Evolutionary conservation across 2,113 vertebrate genomes (phyloP).

Genomic region (Pachypanchax playfairii): DNA sequence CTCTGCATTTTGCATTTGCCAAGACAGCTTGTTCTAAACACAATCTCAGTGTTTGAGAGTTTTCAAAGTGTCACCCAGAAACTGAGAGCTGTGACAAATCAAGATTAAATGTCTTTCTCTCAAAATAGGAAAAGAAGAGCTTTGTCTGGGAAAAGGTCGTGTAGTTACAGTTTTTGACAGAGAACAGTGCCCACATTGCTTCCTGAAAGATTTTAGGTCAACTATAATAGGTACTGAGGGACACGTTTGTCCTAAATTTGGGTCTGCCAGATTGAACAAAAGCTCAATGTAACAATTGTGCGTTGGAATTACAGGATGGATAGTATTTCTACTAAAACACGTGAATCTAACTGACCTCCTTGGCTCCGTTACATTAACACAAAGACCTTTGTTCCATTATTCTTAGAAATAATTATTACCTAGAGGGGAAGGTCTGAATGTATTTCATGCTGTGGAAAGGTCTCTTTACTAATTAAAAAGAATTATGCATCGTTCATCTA

Average conservation of each 20-base stretch:
- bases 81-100: not conserved
- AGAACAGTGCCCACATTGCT: not conserved
- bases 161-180: not conserved
- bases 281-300: not conserved
- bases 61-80: too few relatives aligned
- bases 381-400: slow-evolving; percentile 23
- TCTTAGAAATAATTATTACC: slow-evolving; percentile 13
- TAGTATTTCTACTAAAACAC: slow-evolving; percentile 18
- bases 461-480: slow-evolving; percentile 13
- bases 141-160: not conserved
- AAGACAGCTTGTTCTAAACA: too few relatives aligned
- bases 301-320: slow-evolving; percentile 24
- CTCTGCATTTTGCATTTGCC: too few relatives aligned
- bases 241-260: slow-evolving; percentile 2
- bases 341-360: slow-evolving; percentile 28
- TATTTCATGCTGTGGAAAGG: slow-evolving; percentile 1
- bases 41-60: too few relatives aligned
- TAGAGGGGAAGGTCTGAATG: not conserved
- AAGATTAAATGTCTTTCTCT: not conserved
- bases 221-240: not conserved
- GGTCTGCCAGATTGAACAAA: slow-evolving; percentile 6
- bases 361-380: slow-evolving; percentile 24
- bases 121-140: not conserved
- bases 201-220: slow-evolving; percentile 2
- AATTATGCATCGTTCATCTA: not conserved